Base-by-base conservation (phyloP, 2,113 vertebrate species). In the Petrocephalus zakoni region DNA sequence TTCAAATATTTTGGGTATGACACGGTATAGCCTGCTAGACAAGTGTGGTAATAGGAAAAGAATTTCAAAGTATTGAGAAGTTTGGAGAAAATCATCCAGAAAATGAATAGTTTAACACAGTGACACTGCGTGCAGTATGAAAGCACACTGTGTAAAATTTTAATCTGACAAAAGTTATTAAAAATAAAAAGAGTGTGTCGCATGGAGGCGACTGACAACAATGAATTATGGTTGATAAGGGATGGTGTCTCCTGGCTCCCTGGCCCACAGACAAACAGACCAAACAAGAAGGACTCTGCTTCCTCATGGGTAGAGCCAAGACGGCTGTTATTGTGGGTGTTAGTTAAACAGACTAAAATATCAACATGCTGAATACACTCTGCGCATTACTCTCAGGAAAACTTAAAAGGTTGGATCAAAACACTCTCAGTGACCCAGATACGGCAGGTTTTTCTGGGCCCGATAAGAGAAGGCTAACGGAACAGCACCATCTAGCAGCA, bases 91-190 rank as follows among this genome's bases (percentile, higher is more conserved):
- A 78, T 78, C 72, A 42, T 78, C 72, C 72, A 78, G 53, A 86
- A 86, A 86, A n/a, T 86, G 85, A 56, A 37, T 86, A 34, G 34
- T 46, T 64, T 61, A 64, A 46, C 55, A 61, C 56, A 5, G 72
- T 42, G 15, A 78, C 34, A 78, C 37, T 78, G 29, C 34, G 29
- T 78, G 72, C 72, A 78, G 72, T 78, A 42, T 68, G 34, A 78
- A 34, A 78, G 72, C 72, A 78, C 72, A 78, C 72, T 42, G 34
- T 87, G 86, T 87, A 64, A 87, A 87, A 87, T 87, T 87, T 87
- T 61, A 87, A 87, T 78, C 72, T 78, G 86, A 87, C 55, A 61
- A 87, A 78, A 78, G 72, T 78, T 78, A 78, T 78, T 37, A 78
- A 78, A 78, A 78, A 42, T 78, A 78, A 78, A 75, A 75, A 42